These are phyloP conservation scores for Caerostris extrusa DNA, from an alignment of 1,140 invertebrate species.

Conservation along the genomic window DNA sequence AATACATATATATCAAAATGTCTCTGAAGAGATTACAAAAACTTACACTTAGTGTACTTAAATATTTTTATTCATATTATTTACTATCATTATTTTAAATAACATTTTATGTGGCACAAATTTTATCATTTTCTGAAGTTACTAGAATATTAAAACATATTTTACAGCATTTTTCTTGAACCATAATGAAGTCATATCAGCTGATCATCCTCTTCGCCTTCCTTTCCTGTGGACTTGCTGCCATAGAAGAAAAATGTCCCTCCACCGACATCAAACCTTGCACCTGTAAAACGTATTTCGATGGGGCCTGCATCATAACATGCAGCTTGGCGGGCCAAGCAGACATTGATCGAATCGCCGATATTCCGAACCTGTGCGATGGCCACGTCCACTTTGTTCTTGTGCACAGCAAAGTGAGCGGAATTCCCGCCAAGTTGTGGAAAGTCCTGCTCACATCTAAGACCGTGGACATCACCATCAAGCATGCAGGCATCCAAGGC, in stretches of 20 bases:
- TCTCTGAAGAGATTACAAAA: too few species aligned
- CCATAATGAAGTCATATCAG: not conserved
- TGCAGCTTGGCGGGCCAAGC: slow-evolving; percentile 37
- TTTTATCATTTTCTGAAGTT: too few species aligned
- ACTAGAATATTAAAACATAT: too few species aligned
- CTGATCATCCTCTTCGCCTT: not conserved
- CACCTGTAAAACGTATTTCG: slow-evolving; percentile 54
- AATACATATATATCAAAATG: too few species aligned
- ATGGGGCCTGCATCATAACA: slow-evolving; percentile 66
- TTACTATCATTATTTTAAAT: too few species aligned
- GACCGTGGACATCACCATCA: slow-evolving; percentile 68
- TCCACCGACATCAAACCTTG: slow-evolving; percentile 46
- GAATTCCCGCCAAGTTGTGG: slow-evolving; percentile 63
- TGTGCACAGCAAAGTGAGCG: slow-evolving; percentile 52
- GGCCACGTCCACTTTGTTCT: slow-evolving; percentile 68
- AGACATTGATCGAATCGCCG: not conserved
- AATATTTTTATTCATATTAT: too few species aligned
- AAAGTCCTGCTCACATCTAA: slow-evolving; percentile 65
- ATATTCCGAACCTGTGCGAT: slow-evolving; percentile 66
- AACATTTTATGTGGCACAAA: too few species aligned
- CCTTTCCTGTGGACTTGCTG: not conserved
- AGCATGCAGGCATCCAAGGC: slow-evolving; percentile 26
- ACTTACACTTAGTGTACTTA: too few species aligned
- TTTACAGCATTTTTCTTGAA: too few species aligned
- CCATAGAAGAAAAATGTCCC: slow-evolving; percentile 13